Base-by-base conservation (phyloP, 2,797 vertebrate genomes). In the Peromyscus eremicus region DNA sequence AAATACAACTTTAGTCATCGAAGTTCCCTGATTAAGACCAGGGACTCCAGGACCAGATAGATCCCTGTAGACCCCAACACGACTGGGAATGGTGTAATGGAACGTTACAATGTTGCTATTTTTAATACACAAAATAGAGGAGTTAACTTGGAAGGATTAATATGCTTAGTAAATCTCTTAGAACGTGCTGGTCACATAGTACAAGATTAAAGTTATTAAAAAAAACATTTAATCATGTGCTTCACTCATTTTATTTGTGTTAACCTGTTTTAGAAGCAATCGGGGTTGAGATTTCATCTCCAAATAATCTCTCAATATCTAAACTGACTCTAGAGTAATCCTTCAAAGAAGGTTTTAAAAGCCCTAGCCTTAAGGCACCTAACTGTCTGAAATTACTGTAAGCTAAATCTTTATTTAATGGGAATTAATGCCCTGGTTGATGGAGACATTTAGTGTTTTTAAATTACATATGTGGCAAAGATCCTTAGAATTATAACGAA, bases 311-410 rank as follows among this genome's bases (percentile, higher is more conserved):
- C 66, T 49, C 40, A 68, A 73, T 32, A 25, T 57, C 60, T 84
- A 40, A 12, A 66, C 32, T 1, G 27, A n/a, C 25, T 60, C 71
- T 89, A 84, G 66, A 79, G 49, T 92, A 79, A 84, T 92, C 40
- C 66, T 75, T 89, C 66, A 89, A 71, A 85, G 83, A 93, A 46
- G 73, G 5, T 23, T 95, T 73, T 49, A 7, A 84, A 79, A 89
- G 27, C 6, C n/a, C n/a, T 32, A 62, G 27, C 66, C 57, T 55
- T 76, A n/a, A 73, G 92, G 32, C 52, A 82, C 62, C 62, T 91
- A 49, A 49, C 88, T 91, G 70, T 79, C 32, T 88, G 55, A 34
- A 88, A 80, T 79, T 94, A 64, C 19, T 73, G 17, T 32, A 79
- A 80, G 77, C 55, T n/a, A 55, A 79, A 66, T 84, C 32, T 49